Evolutionary conservation across 2,113 vertebrate species (phyloP).

Genomic region (Corythornis madagascariensis): DNA sequence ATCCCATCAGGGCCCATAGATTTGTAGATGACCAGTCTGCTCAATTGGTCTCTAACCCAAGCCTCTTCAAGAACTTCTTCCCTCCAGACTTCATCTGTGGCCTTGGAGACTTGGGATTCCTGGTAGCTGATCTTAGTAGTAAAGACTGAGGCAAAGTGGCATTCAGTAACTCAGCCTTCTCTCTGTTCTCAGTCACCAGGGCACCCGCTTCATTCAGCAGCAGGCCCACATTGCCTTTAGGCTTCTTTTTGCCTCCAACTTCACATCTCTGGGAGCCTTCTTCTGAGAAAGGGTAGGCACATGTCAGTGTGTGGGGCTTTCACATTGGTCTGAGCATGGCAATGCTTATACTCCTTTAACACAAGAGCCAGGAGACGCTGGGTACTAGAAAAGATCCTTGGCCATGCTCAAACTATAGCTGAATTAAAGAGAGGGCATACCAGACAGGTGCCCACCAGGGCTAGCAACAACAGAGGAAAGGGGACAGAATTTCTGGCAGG

Average conservation of each 20-base stretch:
- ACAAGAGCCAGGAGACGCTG: background rate
- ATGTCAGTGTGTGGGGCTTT: accelerated
- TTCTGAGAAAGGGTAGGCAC: background rate
- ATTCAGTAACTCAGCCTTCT: too few relatives aligned
- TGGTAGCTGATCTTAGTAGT: too few relatives aligned
- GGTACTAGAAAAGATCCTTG: background rate
- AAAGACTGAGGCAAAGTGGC: too few relatives aligned
- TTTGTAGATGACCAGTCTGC: too few relatives aligned
- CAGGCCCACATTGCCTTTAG: too few relatives aligned
- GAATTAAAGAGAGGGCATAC: background rate
- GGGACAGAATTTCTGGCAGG: background rate
- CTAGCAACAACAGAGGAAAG: background rate
- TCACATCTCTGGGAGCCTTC: background rate
- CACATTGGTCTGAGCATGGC: accelerated
- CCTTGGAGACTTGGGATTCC: too few relatives aligned
- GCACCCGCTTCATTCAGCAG: too few relatives aligned
- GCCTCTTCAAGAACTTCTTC: too few relatives aligned
- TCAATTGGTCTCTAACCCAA: too few relatives aligned
- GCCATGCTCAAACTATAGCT: background rate
- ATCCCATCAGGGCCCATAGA: too few relatives aligned
- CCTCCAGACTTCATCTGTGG: too few relatives aligned
- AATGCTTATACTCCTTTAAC: background rate
- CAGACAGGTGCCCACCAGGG: background rate
- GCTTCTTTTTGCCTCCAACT: background rate
- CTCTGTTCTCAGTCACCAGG: too few relatives aligned